phyloP scores from a whole-genome alignment of 2,113 vertebrate species.

The Fregetta grallaria region DNA sequence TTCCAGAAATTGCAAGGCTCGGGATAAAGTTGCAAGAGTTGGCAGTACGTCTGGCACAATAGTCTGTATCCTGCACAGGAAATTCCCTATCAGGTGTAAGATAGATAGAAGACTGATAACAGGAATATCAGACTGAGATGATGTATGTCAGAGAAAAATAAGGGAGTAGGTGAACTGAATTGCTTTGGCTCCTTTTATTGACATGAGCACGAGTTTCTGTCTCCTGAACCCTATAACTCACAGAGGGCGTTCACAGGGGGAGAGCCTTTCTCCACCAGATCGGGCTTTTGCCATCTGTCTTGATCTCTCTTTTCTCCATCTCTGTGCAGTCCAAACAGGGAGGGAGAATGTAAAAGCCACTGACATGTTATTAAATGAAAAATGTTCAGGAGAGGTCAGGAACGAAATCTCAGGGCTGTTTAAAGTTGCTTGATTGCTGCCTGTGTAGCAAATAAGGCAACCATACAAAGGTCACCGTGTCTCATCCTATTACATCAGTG shows the following conservation, averaged over 20 bases:
- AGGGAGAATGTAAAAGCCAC: slow-evolving; percentile 29
- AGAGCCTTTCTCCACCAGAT: not conserved
- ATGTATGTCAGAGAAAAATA: not conserved
- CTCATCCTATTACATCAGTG: slow-evolving; percentile 68
- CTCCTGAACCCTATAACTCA: not conserved
- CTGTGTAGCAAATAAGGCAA: slow-evolving; percentile 56
- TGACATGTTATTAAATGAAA: slow-evolving; percentile 61
- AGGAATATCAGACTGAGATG: not conserved
- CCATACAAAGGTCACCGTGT: slow-evolving; percentile 60
- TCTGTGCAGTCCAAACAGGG: not conserved
- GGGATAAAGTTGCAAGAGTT: not conserved
- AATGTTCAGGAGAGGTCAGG: slow-evolving; percentile 57
- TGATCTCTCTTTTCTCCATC: not conserved
- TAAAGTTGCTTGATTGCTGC: slow-evolving; percentile 60
- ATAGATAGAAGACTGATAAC: not conserved
- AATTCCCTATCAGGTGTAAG: not conserved
- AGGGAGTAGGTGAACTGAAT: not conserved
- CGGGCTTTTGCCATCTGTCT: slow-evolving; percentile 1
- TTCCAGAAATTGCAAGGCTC: not conserved
- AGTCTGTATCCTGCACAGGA: not conserved
- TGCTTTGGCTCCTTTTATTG: not conserved
- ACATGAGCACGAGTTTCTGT: not conserved
- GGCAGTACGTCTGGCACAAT: not conserved
- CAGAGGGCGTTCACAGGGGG: not conserved
- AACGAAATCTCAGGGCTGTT: slow-evolving; percentile 47